Evolutionary conservation across 2,888 invertebrate genomes (phyloP), one percentile per base, ranked within the genome.

Genomic region (Biston stratarius): DNA sequence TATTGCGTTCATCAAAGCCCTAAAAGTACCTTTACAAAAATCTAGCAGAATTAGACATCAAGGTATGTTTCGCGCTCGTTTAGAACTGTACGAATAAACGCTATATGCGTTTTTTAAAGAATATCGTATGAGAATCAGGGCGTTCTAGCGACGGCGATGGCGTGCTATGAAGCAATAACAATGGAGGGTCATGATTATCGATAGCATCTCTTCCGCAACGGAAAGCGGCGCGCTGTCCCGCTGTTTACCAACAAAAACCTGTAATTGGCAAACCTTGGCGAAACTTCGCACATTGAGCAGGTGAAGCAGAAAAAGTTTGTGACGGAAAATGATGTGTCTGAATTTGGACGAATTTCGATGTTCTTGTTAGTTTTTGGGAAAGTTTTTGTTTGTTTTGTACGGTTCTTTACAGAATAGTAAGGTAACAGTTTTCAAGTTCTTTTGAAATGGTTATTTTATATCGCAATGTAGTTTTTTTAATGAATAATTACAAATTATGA

Each of bases 111-210:
- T 44, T 44, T 44, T 44, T 12, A 6, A 6, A 12, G 5, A 42
- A 10, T 11, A 10, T 11, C 12, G 6, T 11, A 5, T 10, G 9
- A 8, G 38, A 6, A 38, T 6, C 6, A 38, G 38, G 6, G 38
- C 6, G 36, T 34, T 52, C 15, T 56, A 51, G 15, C 15, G 34
- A n/a, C 8, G 0, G 6, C 40, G 59, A 49, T 85, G 61, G 90
- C 90, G 90, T 91, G 91, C 69, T 73, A 68, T 61, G 59, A 60
- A 73, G 83, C 83, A 85, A 77, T 73, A 84, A 86, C 90, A 85
- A 77, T 71, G 71, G 74, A 75, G 79, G 80, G 81, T 77, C 33
- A 24, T 76, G 78, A 82, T 83, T 89, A 88, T 88, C 86, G 76
- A 77, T 70, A 79, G 71, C 77, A 89, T 89, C 86, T 38, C 52